These are phyloP conservation scores for Phrynocephalus guinanensis DNA, from an alignment of 2,797 vertebrate genomes.

Conservation along the genomic window DNA sequence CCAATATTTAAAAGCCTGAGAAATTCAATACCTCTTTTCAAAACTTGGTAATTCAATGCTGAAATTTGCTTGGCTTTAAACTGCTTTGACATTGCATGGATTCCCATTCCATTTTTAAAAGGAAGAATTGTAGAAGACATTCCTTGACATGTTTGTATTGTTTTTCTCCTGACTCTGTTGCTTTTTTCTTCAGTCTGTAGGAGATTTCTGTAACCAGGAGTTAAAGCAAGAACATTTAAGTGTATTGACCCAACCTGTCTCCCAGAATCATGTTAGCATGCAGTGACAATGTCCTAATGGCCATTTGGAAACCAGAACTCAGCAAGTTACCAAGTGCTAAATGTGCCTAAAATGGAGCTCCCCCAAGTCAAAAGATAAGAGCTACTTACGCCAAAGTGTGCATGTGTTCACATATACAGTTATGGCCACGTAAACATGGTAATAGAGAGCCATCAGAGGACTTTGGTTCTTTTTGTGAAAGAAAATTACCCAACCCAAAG, in stretches of 20 bases:
- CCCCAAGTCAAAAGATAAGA: constrained; percentile 45
- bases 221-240: constrained; percentile 37
- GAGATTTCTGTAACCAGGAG: constrained; percentile 20
- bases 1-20: not conserved
- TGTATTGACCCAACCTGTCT: constrained; percentile 3
- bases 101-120: not conserved
- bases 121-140: not conserved
- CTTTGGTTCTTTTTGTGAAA: constrained; percentile 65
- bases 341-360: constrained; percentile 29
- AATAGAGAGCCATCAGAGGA: constrained; percentile 59
- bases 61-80: not conserved
- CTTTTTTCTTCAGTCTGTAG: not conserved
- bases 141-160: not conserved
- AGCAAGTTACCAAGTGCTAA: constrained; percentile 38
- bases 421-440: constrained; percentile 64
- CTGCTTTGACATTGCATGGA: not conserved
- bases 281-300: constrained; percentile 16
- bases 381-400: constrained; percentile 61
- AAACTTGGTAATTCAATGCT: not conserved
- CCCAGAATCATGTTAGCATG: constrained; percentile 37
- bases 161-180: not conserved
- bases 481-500: constrained; percentile 66
- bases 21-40: not conserved
- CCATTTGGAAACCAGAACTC: constrained; percentile 28
- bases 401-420: constrained; percentile 25